phyloP scores from a whole-genome alignment of 1,140 invertebrate species.

The Heliconius congener region DNA sequence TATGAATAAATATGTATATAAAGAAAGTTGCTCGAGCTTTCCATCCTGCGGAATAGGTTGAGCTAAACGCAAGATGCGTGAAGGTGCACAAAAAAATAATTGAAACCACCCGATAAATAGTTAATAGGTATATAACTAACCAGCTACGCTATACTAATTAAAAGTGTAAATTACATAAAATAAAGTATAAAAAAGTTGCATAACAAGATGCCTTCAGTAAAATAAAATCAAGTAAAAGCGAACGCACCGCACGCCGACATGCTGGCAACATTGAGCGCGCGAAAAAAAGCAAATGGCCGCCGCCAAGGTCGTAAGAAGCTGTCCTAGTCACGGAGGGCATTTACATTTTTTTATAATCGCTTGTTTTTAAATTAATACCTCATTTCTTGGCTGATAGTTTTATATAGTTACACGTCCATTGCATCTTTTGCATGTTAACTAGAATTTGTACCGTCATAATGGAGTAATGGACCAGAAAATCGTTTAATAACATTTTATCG shows the following conservation, averaged over 20 bases:
- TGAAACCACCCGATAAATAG: neutral
- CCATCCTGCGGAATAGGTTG: too few species aligned
- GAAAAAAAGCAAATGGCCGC: conserved; percentile 79
- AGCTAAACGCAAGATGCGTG: neutral
- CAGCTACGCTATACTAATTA: conserved; percentile 30
- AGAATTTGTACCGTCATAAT: conserved; percentile 32
- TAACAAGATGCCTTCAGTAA: conserved; percentile 64
- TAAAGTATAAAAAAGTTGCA: conserved; percentile 61
- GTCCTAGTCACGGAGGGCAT: conserved; percentile 79
- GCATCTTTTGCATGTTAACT: conserved; percentile 28
- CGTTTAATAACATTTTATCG: conserved; percentile 39
- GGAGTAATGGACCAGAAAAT: conserved; percentile 40
- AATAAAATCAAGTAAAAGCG: conserved; percentile 67
- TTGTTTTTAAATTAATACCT: conserved; percentile 51
- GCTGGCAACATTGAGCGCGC: conserved; percentile 78
- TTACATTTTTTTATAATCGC: conserved; percentile 73
- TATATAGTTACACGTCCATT: conserved; percentile 41
- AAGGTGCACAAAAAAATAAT: conserved; percentile 4
- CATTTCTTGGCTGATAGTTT: conserved; percentile 45
- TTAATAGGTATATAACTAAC: conserved; percentile 25
- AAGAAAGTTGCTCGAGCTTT: too few species aligned
- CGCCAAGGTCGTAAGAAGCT: conserved; percentile 77
- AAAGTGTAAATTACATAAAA: conserved; percentile 41
- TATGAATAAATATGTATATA: too few species aligned
- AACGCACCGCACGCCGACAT: conserved; percentile 70